These are phyloP conservation scores for Choreutis nemorana DNA, from an alignment of 2,888 invertebrate genomes.

Conservation along the genomic window DNA sequence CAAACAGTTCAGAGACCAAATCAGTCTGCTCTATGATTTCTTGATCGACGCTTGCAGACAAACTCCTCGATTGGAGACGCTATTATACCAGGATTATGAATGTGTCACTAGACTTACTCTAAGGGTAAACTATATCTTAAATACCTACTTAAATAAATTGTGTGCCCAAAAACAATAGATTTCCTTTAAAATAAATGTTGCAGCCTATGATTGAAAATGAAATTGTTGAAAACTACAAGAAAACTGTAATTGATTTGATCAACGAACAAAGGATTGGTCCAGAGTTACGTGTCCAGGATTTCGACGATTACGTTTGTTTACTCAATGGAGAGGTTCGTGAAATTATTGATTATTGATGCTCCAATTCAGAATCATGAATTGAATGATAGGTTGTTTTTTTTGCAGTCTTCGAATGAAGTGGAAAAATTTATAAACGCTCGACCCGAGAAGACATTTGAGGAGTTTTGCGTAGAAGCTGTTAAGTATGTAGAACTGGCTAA, in stretches of 20 bases:
- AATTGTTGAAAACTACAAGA: slow-evolving; percentile 70
- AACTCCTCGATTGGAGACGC: slow-evolving; percentile 81
- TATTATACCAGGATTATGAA: slow-evolving; percentile 73
- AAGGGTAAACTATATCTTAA: slow-evolving; percentile 25
- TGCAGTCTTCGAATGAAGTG: slow-evolving; percentile 69
- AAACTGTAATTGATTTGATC: slow-evolving; percentile 68
- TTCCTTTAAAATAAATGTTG: slow-evolving; percentile 7
- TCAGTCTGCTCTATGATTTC: slow-evolving; percentile 76
- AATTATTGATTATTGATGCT: not conserved
- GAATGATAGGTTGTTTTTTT: slow-evolving; percentile 7
- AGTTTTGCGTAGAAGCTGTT: slow-evolving; percentile 67
- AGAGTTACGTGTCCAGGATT: slow-evolving; percentile 76
- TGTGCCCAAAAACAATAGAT: not conserved
- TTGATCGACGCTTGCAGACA: slow-evolving; percentile 76
- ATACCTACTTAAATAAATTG: not conserved
- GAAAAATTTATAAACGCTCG: slow-evolving; percentile 72
- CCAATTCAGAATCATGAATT: not conserved
- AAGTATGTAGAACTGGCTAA: slow-evolving; percentile 70
- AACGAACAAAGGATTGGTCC: slow-evolving; percentile 78
- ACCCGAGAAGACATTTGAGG: slow-evolving; percentile 69
- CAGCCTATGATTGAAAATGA: slow-evolving; percentile 81
- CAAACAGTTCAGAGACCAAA: slow-evolving; percentile 74
- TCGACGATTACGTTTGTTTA: slow-evolving; percentile 80
- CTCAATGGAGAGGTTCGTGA: slow-evolving; percentile 72
- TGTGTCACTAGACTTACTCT: slow-evolving; percentile 20